Base-by-base conservation (phyloP, 2,888 invertebrate genomes). In the Venustoraphidia nigricollis region DNA sequence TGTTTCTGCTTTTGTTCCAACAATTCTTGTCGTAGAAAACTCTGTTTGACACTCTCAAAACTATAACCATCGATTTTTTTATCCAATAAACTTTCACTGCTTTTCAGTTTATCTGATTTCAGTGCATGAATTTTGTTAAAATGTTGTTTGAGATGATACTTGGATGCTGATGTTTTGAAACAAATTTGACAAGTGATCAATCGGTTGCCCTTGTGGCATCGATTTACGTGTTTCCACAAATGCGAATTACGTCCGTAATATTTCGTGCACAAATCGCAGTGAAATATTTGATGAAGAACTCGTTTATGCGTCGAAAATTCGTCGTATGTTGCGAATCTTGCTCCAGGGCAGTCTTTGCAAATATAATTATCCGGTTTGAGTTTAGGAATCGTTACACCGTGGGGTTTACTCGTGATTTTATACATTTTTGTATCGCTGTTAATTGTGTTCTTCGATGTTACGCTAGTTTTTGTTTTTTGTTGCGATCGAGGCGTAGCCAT, bases 211-310 rank as follows among this genome's bases (percentile, higher is more conserved):
- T 69, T 69, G n/a, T 44, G 44, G 27, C 44, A 48, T 36, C 75
- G 64, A 55, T 76, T 76, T 2, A 76, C 76, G 56, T 77, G 77
- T 55, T 77, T 77, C 76, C 76, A 76, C 10, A 77, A 56, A 54
- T 76, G 76, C 9, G 76, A 75, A 27, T 75, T 76, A 10, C 76
- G 62, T 0, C 76, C 75, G 54, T 77, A 77, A 53, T 70, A 76
- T 55, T 77, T 77, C 53, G 71, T 72, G 55, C 77, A 77, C 8
- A 77, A 59, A 60, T 77, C 76, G 55, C 77, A 77, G 8, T 76
- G 76, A 54, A 74, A 75, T 34, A 75, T 68, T 35, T 68, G 68
- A 55, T 77, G 77, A 35, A 66, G 61, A 37, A 66, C 63, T 37
- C 73, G 60, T 10, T 74, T 62, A 54, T 77, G 77, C 47, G 70